These are phyloP conservation scores for human DNA, from an alignment of 2,113 vertebrate species.

Conservation along the genomic window GRCh38 chr1:205764001-205764500, in stretches of 20 bases:
- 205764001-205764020: neutral
- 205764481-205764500: neutral
- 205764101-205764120: neutral
- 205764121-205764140: neutral
- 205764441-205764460: neutral
- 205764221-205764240: slow-evolving; percentile 52
- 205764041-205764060: neutral
- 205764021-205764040: neutral
- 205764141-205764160: slow-evolving; percentile 12
- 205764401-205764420: slow-evolving; percentile 44
- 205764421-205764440: neutral
- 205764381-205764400: slow-evolving; percentile 20
- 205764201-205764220: slow-evolving; percentile 60
- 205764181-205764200: slow-evolving; percentile 12
- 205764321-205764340: slow-evolving; percentile 52
- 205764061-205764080: neutral
- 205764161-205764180: slow-evolving; percentile 45
- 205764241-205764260: slow-evolving; percentile 64
- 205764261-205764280: slow-evolving; percentile 63
- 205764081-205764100: neutral
- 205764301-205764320: slow-evolving; percentile 47
- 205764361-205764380: slow-evolving; percentile 45
- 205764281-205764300: slow-evolving; percentile 11
- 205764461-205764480: neutral
- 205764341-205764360: slow-evolving; percentile 55